Base-by-base conservation (phyloP, 2,888 invertebrate genomes). In the Synergus gifuensis region DNA sequence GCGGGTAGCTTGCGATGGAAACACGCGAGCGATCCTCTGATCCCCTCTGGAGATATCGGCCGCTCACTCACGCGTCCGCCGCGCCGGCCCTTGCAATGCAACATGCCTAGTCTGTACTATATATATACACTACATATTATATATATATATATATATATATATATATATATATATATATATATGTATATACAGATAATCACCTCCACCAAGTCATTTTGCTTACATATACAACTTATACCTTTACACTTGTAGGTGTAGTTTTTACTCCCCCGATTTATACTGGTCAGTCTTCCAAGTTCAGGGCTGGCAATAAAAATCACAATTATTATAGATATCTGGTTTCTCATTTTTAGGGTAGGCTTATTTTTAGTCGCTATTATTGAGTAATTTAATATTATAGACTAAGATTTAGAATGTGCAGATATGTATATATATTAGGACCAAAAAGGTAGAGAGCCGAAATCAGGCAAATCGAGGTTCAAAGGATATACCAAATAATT, bases 1-100 rank as follows among this genome's bases (percentile, higher is more conserved):
- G 90, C 88, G 89, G 89, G 88, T 88, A 87, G 89, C 84, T 87
- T 76, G 88, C 87, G 89, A 86, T 90, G 86, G 89, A 89, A 91
- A 91, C 92, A 92, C 92, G 92, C 92, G 91, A 92, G 87, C 91
- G 91, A 91, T 91, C 91, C 91, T 91, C 91, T 89, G 92, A 92
- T 92, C 92, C 92, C 92, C 92, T 91, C 89, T 88, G 87, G 89
- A 91, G 92, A 92, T 92, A 92, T 91, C 91, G 90, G 91, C 88
- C 91, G 89, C 90, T 91, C 91, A 90, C 92, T 91, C 91, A 92
- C 91, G 92, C 91, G 91, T 90, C 87, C n/a, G n/a, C n/a, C n/a
- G n/a, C 88, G 85, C 86, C 86, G 87, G 87, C 89, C 89, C 89
- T 85, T 85, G 86, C 85, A 83, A 82, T 85, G 84, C 88, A 89